Evolutionary conservation across 1,140 invertebrate species (phyloP).

Genomic region (Dufourea novaeangliae): DNA sequence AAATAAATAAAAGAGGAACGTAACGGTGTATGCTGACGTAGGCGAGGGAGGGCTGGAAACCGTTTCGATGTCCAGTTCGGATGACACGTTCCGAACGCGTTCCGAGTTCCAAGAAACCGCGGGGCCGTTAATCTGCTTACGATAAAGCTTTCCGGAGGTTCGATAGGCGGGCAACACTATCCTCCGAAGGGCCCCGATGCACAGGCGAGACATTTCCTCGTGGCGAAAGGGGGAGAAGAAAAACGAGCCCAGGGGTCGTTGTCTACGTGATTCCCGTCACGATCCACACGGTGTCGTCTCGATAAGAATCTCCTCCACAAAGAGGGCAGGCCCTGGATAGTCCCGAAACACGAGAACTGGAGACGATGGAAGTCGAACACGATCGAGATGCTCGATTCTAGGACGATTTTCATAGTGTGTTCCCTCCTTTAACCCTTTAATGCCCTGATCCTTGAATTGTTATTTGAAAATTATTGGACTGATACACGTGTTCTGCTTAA

Average conservation of each 20-base stretch:
- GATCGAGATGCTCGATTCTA: too few relatives aligned
- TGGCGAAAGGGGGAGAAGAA: neutral
- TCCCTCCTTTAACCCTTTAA: too few relatives aligned
- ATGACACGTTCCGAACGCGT: neutral
- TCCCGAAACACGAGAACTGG: slow-evolving; percentile 44
- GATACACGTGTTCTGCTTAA: too few relatives aligned
- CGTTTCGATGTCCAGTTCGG: neutral
- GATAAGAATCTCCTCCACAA: slow-evolving; percentile 36
- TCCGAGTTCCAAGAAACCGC: neutral
- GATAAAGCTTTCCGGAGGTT: slow-evolving; percentile 17
- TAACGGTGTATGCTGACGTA: neutral
- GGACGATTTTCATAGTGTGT: too few relatives aligned
- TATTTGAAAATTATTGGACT: too few relatives aligned
- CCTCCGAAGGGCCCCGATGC: neutral
- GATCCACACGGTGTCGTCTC: neutral
- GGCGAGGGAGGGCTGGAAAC: too few relatives aligned
- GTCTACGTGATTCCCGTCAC: slow-evolving; percentile 46
- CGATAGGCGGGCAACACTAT: neutral
- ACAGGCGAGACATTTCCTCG: slow-evolving; percentile 1
- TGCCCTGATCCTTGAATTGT: too few relatives aligned
- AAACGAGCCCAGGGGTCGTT: slow-evolving; percentile 22
- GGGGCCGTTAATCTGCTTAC: slow-evolving; percentile 31
- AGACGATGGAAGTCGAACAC: slow-evolving; percentile 3
- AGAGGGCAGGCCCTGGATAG: neutral
- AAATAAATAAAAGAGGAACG: too few relatives aligned